phyloP scores from a whole-genome alignment of 1,140 invertebrate genomes.

The Musca domestica region DNA sequence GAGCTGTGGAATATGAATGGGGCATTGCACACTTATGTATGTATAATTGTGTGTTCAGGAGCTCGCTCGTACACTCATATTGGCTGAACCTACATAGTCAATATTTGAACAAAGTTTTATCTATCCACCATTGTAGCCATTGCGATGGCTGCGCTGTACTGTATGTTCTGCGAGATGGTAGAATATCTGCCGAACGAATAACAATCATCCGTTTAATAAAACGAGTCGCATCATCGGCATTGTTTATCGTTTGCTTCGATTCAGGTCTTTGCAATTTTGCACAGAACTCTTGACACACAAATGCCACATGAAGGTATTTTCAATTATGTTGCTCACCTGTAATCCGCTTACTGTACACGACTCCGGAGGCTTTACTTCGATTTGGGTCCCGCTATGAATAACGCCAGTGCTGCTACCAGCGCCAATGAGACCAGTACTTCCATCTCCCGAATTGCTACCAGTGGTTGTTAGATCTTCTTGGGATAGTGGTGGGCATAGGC shows the following conservation, averaged over 20 bases:
- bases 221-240: constrained; percentile 3
- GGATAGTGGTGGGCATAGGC: constrained; percentile 43
- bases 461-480: constrained; percentile 41
- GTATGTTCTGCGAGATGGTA: not conserved
- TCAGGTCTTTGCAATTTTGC: not conserved
- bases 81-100: not conserved
- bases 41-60: not conserved
- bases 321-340: constrained; percentile 55
- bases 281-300: constrained; percentile 2
- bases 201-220: constrained; percentile 15
- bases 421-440: not conserved
- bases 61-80: not conserved
- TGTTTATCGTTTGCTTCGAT: constrained; percentile 1
- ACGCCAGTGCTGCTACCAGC: constrained; percentile 20
- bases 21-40: not conserved
- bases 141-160: not conserved
- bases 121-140: not conserved
- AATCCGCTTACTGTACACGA: constrained; percentile 57
- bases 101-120: constrained; percentile 11
- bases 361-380: constrained; percentile 48
- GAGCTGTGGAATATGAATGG: not conserved
- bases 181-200: not conserved
- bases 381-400: constrained; percentile 43
- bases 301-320: constrained; percentile 29
- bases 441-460: constrained; percentile 26